These are phyloP conservation scores for Ferrisia virgata DNA, from an alignment of 2,888 invertebrate genomes.

Conservation along the genomic window DNA sequence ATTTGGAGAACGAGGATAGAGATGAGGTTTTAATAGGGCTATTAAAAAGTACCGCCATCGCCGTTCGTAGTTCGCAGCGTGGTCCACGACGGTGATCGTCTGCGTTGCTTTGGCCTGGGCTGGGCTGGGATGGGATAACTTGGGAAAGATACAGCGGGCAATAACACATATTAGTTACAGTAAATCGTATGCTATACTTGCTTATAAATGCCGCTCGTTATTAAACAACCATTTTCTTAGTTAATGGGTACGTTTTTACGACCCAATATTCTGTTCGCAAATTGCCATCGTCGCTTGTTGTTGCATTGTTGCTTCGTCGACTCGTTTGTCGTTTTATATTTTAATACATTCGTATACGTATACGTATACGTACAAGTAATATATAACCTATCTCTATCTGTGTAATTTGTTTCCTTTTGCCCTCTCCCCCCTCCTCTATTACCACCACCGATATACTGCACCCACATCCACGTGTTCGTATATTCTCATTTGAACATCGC, in stretches of 20 bases:
- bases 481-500: no score
- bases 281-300: no score
- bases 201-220: background rate
- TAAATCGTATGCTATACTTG: slow-evolving; percentile 3
- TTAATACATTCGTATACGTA: no score
- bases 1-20: background rate
- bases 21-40: background rate
- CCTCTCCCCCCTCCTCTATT: no score
- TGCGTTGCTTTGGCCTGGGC: no score
- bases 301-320: background rate
- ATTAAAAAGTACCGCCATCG: background rate
- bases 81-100: background rate
- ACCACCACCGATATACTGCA: no score
- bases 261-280: slow-evolving; percentile 33
- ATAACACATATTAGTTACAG: background rate
- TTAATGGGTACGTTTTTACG: slow-evolving; percentile 41
- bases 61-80: background rate
- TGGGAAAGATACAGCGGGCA: background rate
- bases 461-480: no score
- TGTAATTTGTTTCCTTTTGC: no score
- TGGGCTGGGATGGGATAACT: background rate
- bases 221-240: slow-evolving; percentile 36
- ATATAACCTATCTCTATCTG: no score
- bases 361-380: no score
- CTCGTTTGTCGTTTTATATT: background rate